These are phyloP conservation scores for Phainopepla nitens DNA, from an alignment of 2,113 vertebrate genomes.

Conservation along the genomic window DNA sequence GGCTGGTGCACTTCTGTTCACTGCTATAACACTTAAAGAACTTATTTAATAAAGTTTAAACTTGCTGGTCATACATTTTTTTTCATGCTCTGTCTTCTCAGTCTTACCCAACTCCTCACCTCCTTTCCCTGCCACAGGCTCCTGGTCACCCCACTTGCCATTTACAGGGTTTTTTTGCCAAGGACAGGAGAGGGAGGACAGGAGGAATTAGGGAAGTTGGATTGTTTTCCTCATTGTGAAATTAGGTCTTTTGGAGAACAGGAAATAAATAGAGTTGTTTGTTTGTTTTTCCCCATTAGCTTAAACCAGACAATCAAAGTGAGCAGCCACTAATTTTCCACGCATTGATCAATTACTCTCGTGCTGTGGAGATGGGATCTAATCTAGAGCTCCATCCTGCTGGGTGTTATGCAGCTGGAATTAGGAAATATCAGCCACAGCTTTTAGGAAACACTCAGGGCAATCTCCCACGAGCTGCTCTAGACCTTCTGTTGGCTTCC, in stretches of 20 bases:
- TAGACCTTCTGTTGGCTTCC: neutral
- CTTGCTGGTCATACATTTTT: neutral
- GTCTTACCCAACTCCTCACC: neutral
- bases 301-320: neutral
- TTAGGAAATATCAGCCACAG: neutral
- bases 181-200: fast-evolving
- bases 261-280: neutral
- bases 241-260: neutral
- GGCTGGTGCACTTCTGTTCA: neutral
- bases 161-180: neutral
- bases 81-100: neutral
- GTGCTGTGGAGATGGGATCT: neutral
- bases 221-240: neutral
- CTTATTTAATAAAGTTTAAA: neutral
- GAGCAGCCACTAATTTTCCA: neutral
- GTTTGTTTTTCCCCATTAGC: neutral
- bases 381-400: neutral
- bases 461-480: neutral
- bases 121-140: neutral
- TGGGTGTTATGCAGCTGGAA: neutral
- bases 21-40: neutral
- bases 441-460: neutral
- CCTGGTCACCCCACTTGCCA: neutral
- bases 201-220: neutral
- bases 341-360: neutral